Evolutionary conservation across 2,113 vertebrate genomes (phyloP).

Genomic region (Scalopus aquaticus): DNA sequence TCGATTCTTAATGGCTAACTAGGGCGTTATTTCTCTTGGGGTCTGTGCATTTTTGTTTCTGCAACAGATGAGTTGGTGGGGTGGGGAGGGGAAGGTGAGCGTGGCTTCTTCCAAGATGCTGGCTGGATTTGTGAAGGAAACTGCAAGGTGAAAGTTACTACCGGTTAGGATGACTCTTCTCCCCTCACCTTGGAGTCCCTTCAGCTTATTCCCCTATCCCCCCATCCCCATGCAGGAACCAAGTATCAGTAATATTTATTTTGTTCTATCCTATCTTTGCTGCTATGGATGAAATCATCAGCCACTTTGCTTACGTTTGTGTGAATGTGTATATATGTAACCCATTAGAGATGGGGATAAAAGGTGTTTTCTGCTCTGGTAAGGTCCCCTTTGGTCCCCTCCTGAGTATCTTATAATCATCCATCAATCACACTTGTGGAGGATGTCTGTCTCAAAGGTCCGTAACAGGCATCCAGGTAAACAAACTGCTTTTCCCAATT

Average conservation of each 20-base stretch:
- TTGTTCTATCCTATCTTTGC: slow-evolving; percentile 35
- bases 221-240: neutral
- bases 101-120: slow-evolving; percentile 45
- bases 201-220: slow-evolving; percentile 6
- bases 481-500: neutral
- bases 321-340: slow-evolving; percentile 6
- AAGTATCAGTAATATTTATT: slow-evolving; percentile 44
- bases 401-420: slow-evolving; percentile 17
- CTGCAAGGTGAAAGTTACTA: slow-evolving; percentile 16
- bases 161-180: slow-evolving; percentile 12
- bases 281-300: slow-evolving; percentile 51
- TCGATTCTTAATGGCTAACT: slow-evolving; percentile 12
- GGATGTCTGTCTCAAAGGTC: slow-evolving; percentile 20
- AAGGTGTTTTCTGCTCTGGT: slow-evolving; percentile 21
- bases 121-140: slow-evolving; percentile 33
- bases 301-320: slow-evolving; percentile 59
- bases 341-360: slow-evolving; percentile 9
- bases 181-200: slow-evolving; percentile 3
- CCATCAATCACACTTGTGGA: neutral
- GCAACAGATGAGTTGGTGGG: slow-evolving; percentile 25
- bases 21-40: slow-evolving; percentile 42
- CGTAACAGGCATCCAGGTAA: slow-evolving; percentile 15
- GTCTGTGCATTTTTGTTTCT: slow-evolving; percentile 61
- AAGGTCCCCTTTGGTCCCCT: neutral
- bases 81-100: neutral